phyloP scores from a whole-genome alignment of 1,140 invertebrate species.

The Tetranychus cinnabarinus region DNA sequence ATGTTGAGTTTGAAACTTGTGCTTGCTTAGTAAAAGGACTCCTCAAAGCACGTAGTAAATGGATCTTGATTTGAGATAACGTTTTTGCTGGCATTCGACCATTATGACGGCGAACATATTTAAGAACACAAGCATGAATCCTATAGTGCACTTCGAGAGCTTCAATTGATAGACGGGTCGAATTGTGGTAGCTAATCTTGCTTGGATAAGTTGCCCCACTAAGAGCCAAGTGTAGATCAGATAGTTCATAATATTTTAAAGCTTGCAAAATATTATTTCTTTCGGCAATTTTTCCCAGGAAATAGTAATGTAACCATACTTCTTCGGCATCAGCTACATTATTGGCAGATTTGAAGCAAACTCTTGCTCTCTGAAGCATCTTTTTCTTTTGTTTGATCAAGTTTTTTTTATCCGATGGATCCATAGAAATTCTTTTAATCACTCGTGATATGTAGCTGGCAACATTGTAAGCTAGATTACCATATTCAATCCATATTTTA shows the following conservation, averaged over 20 bases:
- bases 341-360: constrained; percentile 48
- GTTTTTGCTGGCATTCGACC: background rate
- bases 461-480: constrained; percentile 56
- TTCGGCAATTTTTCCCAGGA: constrained; percentile 71
- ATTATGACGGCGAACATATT: constrained; percentile 37
- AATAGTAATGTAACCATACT: constrained; percentile 68
- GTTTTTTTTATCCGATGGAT: constrained; percentile 36
- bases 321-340: constrained; percentile 33
- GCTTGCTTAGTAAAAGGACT: constrained; percentile 4
- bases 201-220: constrained; percentile 58
- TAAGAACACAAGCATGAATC: constrained; percentile 56
- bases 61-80: background rate
- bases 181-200: constrained; percentile 58
- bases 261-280: constrained; percentile 36
- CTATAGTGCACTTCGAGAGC: constrained; percentile 44
- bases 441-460: constrained; percentile 64
- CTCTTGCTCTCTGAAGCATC: constrained; percentile 42
- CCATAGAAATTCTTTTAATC: constrained; percentile 20
- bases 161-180: constrained; percentile 61
- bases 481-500: constrained; percentile 63
- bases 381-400: constrained; percentile 43
- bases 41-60: constrained; percentile 1
- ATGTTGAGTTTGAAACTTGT: background rate
- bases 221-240: constrained; percentile 37
- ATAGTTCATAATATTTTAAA: constrained; percentile 6